Conservation (phyloP, 2,797 vertebrate species). For the Acanthornis magna region DNA sequence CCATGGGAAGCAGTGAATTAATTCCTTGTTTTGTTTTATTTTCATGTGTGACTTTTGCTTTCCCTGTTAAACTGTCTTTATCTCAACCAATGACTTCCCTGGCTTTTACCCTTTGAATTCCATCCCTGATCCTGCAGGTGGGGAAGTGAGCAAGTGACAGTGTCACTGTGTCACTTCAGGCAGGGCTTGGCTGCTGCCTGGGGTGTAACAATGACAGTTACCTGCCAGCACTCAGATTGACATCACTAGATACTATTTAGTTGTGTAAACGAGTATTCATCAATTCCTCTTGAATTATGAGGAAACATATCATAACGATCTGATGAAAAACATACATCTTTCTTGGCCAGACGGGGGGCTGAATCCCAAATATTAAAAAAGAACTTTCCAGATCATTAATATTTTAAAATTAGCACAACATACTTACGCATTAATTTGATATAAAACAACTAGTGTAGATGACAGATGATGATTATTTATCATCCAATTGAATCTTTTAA, state of each 20-base stretch:
- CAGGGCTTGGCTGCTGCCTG: background rate
- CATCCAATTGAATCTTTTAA: background rate
- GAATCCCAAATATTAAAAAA: background rate
- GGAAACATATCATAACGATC: background rate
- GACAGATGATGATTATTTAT: background rate
- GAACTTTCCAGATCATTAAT: background rate
- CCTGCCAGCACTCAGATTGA: background rate
- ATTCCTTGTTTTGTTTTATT: background rate
- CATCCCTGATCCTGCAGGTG: accelerated
- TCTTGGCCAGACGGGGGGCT: background rate
- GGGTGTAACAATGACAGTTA: background rate
- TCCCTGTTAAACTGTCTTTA: background rate
- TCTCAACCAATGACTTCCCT: background rate
- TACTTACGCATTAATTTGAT: background rate
- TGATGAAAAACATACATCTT: background rate
- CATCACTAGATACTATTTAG: background rate
- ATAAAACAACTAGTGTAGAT: background rate
- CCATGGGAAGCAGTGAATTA: background rate
- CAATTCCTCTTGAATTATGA: background rate
- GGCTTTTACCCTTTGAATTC: background rate
- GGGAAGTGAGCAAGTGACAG: background rate
- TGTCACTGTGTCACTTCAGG: no score
- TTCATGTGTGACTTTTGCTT: background rate
- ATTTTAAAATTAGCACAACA: background rate
- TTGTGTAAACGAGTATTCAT: background rate